Evolutionary conservation across 2,113 vertebrate species (phyloP).

Genomic region (Lepidothrix coronata): DNA sequence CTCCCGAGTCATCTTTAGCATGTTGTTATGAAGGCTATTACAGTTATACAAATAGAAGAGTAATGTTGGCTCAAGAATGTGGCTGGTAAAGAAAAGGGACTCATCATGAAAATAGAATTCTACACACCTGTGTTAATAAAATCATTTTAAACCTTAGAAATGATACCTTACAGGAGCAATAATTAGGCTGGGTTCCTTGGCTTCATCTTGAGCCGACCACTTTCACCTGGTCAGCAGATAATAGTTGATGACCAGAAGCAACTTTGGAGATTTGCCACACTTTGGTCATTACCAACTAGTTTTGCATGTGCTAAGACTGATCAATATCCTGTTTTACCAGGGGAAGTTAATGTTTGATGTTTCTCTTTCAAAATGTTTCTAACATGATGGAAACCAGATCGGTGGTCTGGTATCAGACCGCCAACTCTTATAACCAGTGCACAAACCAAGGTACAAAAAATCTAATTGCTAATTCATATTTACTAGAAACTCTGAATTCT

Average conservation of each 20-base stretch:
- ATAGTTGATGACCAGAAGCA: not conserved
- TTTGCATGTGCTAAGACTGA: not conserved
- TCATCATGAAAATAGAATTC: not conserved
- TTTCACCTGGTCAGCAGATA: not conserved
- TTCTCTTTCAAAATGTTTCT: not conserved
- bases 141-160: not conserved
- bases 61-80: not conserved
- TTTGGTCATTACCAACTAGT: not conserved
- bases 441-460: not conserved
- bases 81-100: conserved; percentile 3
- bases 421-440: not conserved
- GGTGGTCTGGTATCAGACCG: not conserved
- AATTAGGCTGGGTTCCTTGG: not conserved
- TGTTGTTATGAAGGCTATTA: not conserved
- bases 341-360: not conserved
- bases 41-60: not conserved
- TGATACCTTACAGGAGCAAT: not conserved
- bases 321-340: not conserved
- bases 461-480: not conserved
- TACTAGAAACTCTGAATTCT: not conserved
- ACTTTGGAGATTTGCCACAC: not conserved
- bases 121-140: not conserved
- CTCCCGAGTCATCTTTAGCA: not conserved
- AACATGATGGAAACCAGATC: not conserved
- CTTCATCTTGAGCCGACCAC: not conserved